A percentile compares a stretch with the other conserved stretches of the same genome.
phyloP scores from a whole-genome alignment of 1,140 invertebrate species.

The Bombus sylvicola region DNA sequence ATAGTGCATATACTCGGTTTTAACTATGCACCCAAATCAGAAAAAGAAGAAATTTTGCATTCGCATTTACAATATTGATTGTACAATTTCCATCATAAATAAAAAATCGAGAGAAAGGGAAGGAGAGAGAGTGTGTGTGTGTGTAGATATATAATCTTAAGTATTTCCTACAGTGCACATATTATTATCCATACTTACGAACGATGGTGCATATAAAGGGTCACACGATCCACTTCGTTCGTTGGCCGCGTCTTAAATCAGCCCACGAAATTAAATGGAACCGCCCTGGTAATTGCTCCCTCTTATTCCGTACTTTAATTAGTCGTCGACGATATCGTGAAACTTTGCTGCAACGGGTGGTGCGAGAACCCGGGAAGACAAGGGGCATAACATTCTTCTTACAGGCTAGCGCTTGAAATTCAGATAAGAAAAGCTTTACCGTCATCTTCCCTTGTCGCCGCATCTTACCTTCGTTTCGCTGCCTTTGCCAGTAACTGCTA shows the following conservation, averaged over 20 bases:
- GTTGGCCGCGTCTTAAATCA: slow-evolving; percentile 43
- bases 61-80: too few relatives aligned
- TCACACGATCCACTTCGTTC: slow-evolving; percentile 57
- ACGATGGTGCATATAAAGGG: slow-evolving; percentile 31
- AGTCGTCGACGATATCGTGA: slow-evolving; percentile 68
- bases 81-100: too few relatives aligned
- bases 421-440: slow-evolving; percentile 44
- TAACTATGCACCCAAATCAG: too few relatives aligned
- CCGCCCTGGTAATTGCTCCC: slow-evolving; percentile 61
- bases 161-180: too few relatives aligned
- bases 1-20: too few relatives aligned
- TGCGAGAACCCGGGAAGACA: slow-evolving; percentile 4
- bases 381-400: slow-evolving; percentile 62
- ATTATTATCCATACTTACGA: not conserved
- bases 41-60: too few relatives aligned
- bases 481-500: not conserved
- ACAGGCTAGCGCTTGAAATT: slow-evolving; percentile 49
- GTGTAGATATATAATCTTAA: too few relatives aligned
- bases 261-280: slow-evolving; percentile 64
- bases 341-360: slow-evolving; percentile 62
- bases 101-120: too few relatives aligned
- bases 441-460: slow-evolving; percentile 34
- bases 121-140: too few relatives aligned
- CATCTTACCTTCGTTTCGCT: slow-evolving; percentile 15
- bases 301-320: slow-evolving; percentile 71